Evolutionary conservation across 1,140 invertebrate species (phyloP), one percentile per base, ranked within the genome.

Genomic region (Drosophila bifasciata): DNA sequence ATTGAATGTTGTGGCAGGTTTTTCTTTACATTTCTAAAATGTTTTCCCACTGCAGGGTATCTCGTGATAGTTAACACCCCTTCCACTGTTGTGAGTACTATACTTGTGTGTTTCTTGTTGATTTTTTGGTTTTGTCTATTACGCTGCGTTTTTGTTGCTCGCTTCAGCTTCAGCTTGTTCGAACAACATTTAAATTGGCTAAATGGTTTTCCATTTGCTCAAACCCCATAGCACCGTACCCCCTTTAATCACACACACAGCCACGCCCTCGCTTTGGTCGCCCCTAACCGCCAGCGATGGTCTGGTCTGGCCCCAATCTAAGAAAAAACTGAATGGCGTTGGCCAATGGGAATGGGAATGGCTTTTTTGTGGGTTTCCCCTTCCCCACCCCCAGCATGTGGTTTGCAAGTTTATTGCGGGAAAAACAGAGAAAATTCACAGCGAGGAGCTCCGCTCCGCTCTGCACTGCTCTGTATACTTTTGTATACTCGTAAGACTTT

Each of bases 151-250:
- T 61, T 32, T 50, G 11, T 57, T 28, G 9, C 15, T 55, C 17
- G 15, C 23, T 56, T 32, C 46, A 41, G 15, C 23, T 56, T 32
- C 46, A 41, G 59, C 62, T 76, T 63, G 73, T 72, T 79, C 68
- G 68, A 76, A 79, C 76, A 72, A 68, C 68, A 76, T 72, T 76
- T 76, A 73, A 79, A 79, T 79, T 79, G 76, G 73, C 73, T 76
- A 76, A 79, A 76, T 68, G 68, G 58, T 79, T 79, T 79, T 63
- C 68, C 73, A 76, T 68, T 79, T 76, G 48, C 70, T 67, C 19
- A 25, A 32, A 39, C 13, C 36, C 17, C 36, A 25, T 0, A 25
- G 2, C 25, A 3, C 0, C 2, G 23, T 2, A 2, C 36, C 39
- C 25, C 19, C 43, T 11, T 21, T 52, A 40, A 23, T 40, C 36